A percentile compares a stretch with the other conserved stretches of the same genome.
These are phyloP conservation scores for Cercopithecus neglectus DNA, from an alignment of 2,797 vertebrate genomes.

Conservation along the genomic window DNA sequence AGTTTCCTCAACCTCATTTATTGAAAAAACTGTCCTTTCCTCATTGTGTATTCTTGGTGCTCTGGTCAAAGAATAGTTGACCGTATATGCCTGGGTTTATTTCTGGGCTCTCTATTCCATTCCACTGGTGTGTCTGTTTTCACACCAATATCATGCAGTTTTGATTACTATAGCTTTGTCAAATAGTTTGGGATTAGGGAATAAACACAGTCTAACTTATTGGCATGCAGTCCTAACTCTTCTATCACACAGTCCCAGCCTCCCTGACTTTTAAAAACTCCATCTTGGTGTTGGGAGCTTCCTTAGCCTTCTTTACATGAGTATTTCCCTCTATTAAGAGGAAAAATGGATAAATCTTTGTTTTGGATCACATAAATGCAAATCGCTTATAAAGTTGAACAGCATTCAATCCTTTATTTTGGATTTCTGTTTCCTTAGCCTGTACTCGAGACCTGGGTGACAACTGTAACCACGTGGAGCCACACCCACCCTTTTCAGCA, in stretches of 20 bases:
- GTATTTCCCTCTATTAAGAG: background rate
- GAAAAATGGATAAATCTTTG: background rate
- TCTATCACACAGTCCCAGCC: background rate
- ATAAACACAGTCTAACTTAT: background rate
- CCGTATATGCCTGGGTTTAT: background rate
- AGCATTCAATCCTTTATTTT: background rate
- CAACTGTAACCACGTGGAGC: background rate
- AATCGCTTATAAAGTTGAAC: background rate
- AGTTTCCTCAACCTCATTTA: background rate
- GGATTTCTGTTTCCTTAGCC: background rate
- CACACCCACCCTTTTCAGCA: background rate
- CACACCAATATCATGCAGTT: background rate
- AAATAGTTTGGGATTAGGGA: background rate
- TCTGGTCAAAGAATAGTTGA: background rate
- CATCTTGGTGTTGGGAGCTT: background rate
- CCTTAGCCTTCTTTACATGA: background rate
- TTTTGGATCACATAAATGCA: background rate
- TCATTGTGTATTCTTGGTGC: background rate
- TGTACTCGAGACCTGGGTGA: background rate
- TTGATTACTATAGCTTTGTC: background rate
- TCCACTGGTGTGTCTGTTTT: background rate
- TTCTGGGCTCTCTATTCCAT: background rate
- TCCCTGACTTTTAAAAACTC: background rate
- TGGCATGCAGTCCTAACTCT: accelerated
- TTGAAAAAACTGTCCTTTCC: background rate